Percentiles rank a stretch among this genome's conserved stretches.
Evolutionary conservation across 2,888 invertebrate species (phyloP).

Genomic region (Morpho helenor): DNA sequence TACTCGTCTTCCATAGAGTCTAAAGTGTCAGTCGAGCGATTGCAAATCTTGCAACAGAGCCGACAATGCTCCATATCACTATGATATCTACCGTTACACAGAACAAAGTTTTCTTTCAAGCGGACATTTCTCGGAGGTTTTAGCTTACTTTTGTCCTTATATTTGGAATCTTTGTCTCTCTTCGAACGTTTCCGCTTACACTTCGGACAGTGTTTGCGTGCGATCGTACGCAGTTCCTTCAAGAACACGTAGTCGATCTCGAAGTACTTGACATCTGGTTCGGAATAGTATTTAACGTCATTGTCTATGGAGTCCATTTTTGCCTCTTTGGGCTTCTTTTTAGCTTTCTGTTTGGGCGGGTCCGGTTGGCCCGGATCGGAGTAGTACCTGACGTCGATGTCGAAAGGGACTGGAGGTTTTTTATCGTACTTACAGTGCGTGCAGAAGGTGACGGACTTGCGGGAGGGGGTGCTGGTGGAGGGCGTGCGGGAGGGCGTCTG

Average conservation of each 20-base stretch:
- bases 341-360: slow-evolving; percentile 26
- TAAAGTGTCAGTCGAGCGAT: slow-evolving; percentile 59
- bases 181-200: slow-evolving; percentile 47
- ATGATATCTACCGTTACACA: slow-evolving; percentile 63
- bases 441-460: slow-evolving; percentile 59
- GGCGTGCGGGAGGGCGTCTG: slow-evolving; percentile 26
- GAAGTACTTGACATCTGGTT: slow-evolving; percentile 72
- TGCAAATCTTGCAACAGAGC: slow-evolving; percentile 61
- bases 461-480: slow-evolving; percentile 24
- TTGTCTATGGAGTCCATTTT: slow-evolving; percentile 45
- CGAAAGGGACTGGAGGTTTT: slow-evolving; percentile 34
- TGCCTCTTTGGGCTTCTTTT: slow-evolving; percentile 34
- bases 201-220: slow-evolving; percentile 63
- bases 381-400: slow-evolving; percentile 51
- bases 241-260: slow-evolving; percentile 74
- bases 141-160: slow-evolving; percentile 32
- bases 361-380: slow-evolving; percentile 56
- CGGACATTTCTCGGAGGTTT: slow-evolving; percentile 32
- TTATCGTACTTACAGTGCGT: slow-evolving; percentile 42
- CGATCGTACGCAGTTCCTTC: slow-evolving; percentile 64
- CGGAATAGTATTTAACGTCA: slow-evolving; percentile 66
- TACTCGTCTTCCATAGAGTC: slow-evolving; percentile 66
- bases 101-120: slow-evolving; percentile 47
- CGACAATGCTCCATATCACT: slow-evolving; percentile 61
- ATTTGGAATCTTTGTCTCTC: slow-evolving; percentile 34